Percentiles rank a stretch among this genome's conserved stretches.
Evolutionary conservation across 2,888 invertebrate species (phyloP).

Genomic region (Chymomyza procnemis): DNA sequence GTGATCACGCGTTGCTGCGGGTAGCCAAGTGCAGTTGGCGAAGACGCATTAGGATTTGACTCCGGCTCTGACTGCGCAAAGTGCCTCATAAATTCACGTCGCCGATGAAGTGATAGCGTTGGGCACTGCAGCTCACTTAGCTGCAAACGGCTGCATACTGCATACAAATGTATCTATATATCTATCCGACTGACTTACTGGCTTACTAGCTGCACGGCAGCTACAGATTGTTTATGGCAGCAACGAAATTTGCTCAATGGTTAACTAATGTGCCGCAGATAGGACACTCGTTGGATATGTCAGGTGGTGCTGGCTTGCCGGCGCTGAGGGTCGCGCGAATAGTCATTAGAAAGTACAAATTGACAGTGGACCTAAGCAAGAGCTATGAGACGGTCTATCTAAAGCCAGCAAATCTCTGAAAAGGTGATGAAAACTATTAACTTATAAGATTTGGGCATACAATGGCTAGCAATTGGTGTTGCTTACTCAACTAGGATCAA

Average conservation of each 20-base stretch:
- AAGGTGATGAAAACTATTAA: background rate
- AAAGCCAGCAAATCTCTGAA: background rate
- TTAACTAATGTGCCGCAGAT: slow-evolving; percentile 64
- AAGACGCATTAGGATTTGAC: slow-evolving; percentile 20
- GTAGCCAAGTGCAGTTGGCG: slow-evolving; percentile 30
- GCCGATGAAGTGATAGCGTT: slow-evolving; percentile 69
- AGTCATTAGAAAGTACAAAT: slow-evolving; percentile 67
- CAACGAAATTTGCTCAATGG: slow-evolving; percentile 64
- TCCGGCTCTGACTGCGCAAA: slow-evolving; percentile 60
- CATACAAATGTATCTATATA: slow-evolving; percentile 1
- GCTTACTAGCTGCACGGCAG: slow-evolving; percentile 33
- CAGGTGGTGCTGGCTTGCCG: slow-evolving; percentile 24
- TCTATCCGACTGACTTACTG: slow-evolving; percentile 8
- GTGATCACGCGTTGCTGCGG: too few relatives aligned
- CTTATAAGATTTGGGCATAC: background rate
- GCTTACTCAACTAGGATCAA: too few relatives aligned
- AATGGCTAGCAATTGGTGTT: too few relatives aligned
- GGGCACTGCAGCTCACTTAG: slow-evolving; percentile 12
- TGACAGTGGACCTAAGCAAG: slow-evolving; percentile 25
- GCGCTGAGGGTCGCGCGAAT: background rate
- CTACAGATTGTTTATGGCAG: slow-evolving; percentile 63
- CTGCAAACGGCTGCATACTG: slow-evolving; percentile 20
- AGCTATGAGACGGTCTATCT: slow-evolving; percentile 29
- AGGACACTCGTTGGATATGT: slow-evolving; percentile 30
- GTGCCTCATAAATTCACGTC: slow-evolving; percentile 72